These are phyloP conservation scores for Actenoides hombroni DNA, from an alignment of 2,113 vertebrate species.

Conservation along the genomic window DNA sequence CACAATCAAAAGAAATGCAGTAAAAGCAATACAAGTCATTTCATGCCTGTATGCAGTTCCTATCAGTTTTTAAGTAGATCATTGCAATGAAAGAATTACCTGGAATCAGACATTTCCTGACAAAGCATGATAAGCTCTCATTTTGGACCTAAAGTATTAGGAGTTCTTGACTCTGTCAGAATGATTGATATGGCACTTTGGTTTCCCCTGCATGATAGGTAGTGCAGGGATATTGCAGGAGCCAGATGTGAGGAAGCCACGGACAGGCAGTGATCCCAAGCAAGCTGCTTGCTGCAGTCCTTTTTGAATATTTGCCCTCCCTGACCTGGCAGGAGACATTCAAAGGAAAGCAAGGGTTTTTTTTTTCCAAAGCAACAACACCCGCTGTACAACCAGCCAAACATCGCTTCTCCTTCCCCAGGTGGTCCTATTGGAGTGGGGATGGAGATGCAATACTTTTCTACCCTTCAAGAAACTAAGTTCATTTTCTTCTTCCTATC, in stretches of 20 bases:
- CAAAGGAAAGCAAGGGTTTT: background rate
- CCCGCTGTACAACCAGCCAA: accelerated
- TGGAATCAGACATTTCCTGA: background rate
- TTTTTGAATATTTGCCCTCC: background rate
- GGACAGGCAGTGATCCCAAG: background rate
- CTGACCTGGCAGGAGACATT: background rate
- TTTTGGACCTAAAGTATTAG: background rate
- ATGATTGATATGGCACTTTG: background rate
- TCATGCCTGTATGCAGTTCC: background rate
- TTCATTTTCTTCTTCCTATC: background rate
- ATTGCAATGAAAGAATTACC: background rate
- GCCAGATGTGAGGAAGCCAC: background rate
- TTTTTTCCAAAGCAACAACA: background rate
- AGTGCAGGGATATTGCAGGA: background rate
- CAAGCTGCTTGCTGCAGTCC: background rate
- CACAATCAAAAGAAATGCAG: slow-evolving; percentile 16
- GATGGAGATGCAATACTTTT: background rate
- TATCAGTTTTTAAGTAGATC: background rate
- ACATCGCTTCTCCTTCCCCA: background rate
- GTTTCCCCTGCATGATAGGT: background rate
- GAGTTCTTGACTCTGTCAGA: background rate
- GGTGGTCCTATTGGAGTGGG: background rate
- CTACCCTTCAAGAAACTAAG: background rate
- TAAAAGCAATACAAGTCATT: slow-evolving; percentile 39
- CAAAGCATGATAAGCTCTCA: background rate